Evolutionary conservation across 2,797 vertebrate genomes (phyloP), one percentile per base, ranked within the genome.

Genomic region (Tenualosa ilisha): DNA sequence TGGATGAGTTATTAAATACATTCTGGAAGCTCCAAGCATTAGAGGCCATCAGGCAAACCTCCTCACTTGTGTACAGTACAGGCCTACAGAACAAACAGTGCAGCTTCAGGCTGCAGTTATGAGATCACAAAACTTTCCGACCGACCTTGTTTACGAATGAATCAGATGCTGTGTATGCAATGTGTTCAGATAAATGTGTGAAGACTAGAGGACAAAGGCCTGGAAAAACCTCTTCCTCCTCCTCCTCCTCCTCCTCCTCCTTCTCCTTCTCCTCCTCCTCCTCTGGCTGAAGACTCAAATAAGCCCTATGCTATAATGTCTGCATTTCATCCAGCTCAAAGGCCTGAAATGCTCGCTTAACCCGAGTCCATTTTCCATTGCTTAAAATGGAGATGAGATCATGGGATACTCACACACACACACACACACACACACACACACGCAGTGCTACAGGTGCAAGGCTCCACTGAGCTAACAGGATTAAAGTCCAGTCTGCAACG

Each of bases 401-500:
- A 72, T 72, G 65, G 24, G 24, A 72, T 72, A 13, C 65, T 37
- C 54, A 84, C 72, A 84, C 49, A 49, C 49, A 82, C 54, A 46
- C 65, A 68, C 65, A 68, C 65, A 68, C 31, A 54, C 49, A 82
- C 81, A 53, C 83, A 65, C 43, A 83, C 83, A 81, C 31, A 46
- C 79, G 65, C 75, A 81, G 75, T 63, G 2, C 61, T 83, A 79
- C 43, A 68, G 59, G 75, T 43, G 81, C 53, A 84, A 86, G 61
- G 61, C 61, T 65, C 8, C 24, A 65, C 83, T 84, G 83, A 3
- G 37, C n/a, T 83, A 86, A 86, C 31, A 82, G 56, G 84, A 86
- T 84, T 72, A 85, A 75, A 85, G 83, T 50, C 83, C 31, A 85
- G 75, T n/a, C 82, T 26, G 83, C 86, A 51, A 59, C 84, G 81